These are phyloP conservation scores for Diogma glabrata DNA, from an alignment of 2,888 invertebrate species.

Conservation along the genomic window DNA sequence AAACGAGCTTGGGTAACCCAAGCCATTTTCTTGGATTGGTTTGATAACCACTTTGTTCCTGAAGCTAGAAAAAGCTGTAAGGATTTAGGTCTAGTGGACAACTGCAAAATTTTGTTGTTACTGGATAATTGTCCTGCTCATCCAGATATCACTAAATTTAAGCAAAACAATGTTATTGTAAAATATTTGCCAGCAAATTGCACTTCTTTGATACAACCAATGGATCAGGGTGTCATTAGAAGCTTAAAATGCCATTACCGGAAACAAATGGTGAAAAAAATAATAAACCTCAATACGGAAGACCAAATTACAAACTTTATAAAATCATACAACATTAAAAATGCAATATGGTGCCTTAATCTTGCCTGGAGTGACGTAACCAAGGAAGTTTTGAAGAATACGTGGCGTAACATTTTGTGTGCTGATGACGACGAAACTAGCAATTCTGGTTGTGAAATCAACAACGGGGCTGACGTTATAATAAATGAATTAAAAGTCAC, in stretches of 20 bases:
- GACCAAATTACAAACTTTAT: not conserved
- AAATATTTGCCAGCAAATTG: constrained; percentile 3
- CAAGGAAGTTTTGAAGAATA: constrained; percentile 2
- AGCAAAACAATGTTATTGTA: not conserved
- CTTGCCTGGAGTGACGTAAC: not conserved
- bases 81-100: not conserved
- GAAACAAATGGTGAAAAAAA: constrained; percentile 3
- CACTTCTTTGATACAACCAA: not conserved
- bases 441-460: not conserved
- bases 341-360: constrained; percentile 1
- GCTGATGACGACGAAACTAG: not conserved
- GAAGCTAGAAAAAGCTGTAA: not conserved
- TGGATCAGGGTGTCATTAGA: not conserved
- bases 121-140: not conserved
- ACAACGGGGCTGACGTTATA: not conserved
- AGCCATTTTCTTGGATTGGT: not conserved
- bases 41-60: not conserved
- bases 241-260: not conserved
- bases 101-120: not conserved
- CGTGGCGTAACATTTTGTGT: constrained; percentile 5
- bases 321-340: not conserved
- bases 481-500: not conserved
- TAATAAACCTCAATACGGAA: constrained; percentile 1
- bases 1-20: not conserved
- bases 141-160: not conserved